Base-by-base conservation (phyloP, 2,888 invertebrate genomes). In the Diachrysia chrysitis region DNA sequence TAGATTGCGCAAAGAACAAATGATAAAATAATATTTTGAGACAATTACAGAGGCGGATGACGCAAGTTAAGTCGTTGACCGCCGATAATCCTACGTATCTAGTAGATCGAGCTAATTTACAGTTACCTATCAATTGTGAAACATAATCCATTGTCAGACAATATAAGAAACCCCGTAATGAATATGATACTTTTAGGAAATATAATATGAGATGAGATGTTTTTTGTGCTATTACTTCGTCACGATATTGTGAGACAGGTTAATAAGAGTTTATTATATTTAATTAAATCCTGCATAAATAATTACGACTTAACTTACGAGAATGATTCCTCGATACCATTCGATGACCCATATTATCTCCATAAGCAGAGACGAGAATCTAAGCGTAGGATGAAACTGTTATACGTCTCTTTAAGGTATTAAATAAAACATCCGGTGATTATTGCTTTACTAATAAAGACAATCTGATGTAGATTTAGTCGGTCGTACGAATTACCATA, bases 401-500 rank as follows among this genome's bases (percentile, higher is more conserved):
- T 75, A 71, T 58, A 79, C 54, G 62, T 56, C 76, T 81, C 23
- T 74, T 75, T 83, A 83, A 81, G 85, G 85, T 67, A 54, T 77
- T 78, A 73, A 61, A 74, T 63, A 69, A 78, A 81, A 73, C 73
- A 80, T 87, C 83, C 82, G 84, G 82, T 85, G 82, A 87, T 85
- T 81, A 83, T 79, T 70, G 64, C 60, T 80, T 78, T 73, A 83
- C 82, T 78, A 82, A 87, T 87, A 85, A 81, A 85, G 80, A 32
- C 69, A 66, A 71, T 62, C 78, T 76, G 71, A 79, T 78, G 79
- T 81, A 84, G 78, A 79, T 85, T 85, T 84, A 80, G 82, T 79
- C 83, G 73, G 76, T 79, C 79, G 70, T 63, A 73, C 86, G 85
- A 71, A 89, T 90, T 88, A 79, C 87, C 77, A 85, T 82, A 67